Evolutionary conservation across 2,113 vertebrate genomes (phyloP), one percentile per base, ranked within the genome.

Genomic region (Eudyptes chrysolophus): DNA sequence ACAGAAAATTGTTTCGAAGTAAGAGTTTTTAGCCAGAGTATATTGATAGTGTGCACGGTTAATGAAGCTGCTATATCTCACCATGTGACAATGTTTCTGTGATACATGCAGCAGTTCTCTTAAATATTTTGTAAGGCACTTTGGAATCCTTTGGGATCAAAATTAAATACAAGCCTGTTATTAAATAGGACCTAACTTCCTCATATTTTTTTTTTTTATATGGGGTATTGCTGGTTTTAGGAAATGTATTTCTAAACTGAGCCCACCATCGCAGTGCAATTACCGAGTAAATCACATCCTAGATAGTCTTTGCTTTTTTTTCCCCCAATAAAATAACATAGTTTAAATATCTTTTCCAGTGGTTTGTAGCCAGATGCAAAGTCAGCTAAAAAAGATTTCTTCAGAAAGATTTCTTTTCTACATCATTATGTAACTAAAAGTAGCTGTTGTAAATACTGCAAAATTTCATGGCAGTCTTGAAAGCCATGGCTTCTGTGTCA

Each of bases 331-430:
- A 96, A 95, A 95, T 96, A 94, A 92, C 93, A 94, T 89, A 70
- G 78, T 92, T 96, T 66, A 96, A 97, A 95, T 96, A 95, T 72
- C 87, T 95, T 93, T 97, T 95, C 81, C 93, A 94, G 91, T 8
- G 54, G 89, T 96, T 95, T 92, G 40, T 89, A 83, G 91, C 95
- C 94, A 97, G 87, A 85, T 96, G 94, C 95, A 52, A 91, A 93
- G 81, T 96, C 96, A 97, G 91, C 96, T 94, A 92, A 92, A 96
- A 97, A 72, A 52, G 52, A 82, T 46, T 91, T 72, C 61, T 91
- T 89, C 36, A 85, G 69, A 89, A 91, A 72, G 84, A 46, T 85
- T 97, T 96, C 21, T 95, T 94, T 96, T 78, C 90, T 92, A 64
- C 70, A 65, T 83, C 70, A 58, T 97, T 92, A 70, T 95, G 30